Percentiles rank a stretch among this genome's conserved stretches.
Conservation (phyloP, 2,113 vertebrate genomes). For the Struthio camelus region DNA sequence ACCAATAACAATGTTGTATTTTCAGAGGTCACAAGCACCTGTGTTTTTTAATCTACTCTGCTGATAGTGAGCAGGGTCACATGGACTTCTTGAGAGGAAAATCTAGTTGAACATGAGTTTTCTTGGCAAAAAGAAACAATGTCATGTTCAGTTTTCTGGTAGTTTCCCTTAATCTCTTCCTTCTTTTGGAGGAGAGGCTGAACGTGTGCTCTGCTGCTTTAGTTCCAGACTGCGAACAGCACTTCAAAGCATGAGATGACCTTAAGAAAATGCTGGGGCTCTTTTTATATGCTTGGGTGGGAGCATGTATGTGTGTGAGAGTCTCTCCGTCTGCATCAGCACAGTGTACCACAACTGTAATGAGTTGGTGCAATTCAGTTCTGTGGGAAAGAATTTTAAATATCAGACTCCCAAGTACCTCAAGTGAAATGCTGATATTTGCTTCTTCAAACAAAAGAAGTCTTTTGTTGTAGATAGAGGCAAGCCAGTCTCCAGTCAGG, state of each 20-base stretch:
- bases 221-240: neutral
- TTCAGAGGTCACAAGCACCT: neutral
- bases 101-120: neutral
- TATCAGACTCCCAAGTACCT: neutral
- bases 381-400: neutral
- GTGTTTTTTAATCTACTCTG: neutral
- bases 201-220: neutral
- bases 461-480: neutral
- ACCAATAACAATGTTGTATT: neutral
- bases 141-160: neutral
- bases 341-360: neutral
- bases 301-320: neutral
- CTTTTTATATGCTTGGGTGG: neutral
- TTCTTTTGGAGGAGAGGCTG: neutral
- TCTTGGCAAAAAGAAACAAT: neutral
- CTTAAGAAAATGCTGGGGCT: neutral
- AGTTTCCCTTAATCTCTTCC: neutral
- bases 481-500: neutral
- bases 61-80: neutral
- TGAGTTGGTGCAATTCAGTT: neutral
- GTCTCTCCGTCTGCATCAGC: neutral
- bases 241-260: accelerated
- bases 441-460: neutral
- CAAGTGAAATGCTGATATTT: neutral
- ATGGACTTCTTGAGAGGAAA: neutral